These are phyloP conservation scores for Melolontha melolontha DNA, from an alignment of 2,888 invertebrate genomes.

Conservation along the genomic window DNA sequence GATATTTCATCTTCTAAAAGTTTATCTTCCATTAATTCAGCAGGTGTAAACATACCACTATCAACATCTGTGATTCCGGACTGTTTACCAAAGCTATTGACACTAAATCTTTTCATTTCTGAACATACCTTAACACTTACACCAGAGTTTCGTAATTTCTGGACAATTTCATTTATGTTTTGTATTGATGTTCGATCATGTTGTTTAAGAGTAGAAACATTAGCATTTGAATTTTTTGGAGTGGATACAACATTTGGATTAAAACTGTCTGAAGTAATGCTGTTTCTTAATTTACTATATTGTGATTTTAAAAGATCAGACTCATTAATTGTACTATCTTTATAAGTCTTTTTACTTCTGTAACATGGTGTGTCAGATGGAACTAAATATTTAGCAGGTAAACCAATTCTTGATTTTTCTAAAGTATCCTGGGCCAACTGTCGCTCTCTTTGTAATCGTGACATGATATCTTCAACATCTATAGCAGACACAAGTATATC, in stretches of 20 bases:
- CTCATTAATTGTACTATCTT: slow-evolving; percentile 58
- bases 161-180: slow-evolving; percentile 51
- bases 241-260: slow-evolving; percentile 37
- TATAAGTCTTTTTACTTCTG: slow-evolving; percentile 24
- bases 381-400: slow-evolving; percentile 56
- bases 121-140: slow-evolving; percentile 54
- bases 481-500: neutral
- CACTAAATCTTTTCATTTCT: slow-evolving; percentile 50
- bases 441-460: slow-evolving; percentile 50
- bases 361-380: slow-evolving; percentile 45
- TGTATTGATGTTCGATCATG: slow-evolving; percentile 25
- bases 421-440: slow-evolving; percentile 52
- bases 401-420: slow-evolving; percentile 50
- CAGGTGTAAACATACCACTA: slow-evolving; percentile 55
- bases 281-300: neutral
- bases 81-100: neutral
- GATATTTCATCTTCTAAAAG: slow-evolving; percentile 64
- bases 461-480: slow-evolving; percentile 2
- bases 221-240: slow-evolving; percentile 24
- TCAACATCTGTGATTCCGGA: slow-evolving; percentile 38
- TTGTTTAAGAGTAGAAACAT: slow-evolving; percentile 10
- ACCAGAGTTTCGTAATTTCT: slow-evolving; percentile 52
- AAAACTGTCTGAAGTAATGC: slow-evolving; percentile 32
- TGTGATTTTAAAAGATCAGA: slow-evolving; percentile 53
- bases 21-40: slow-evolving; percentile 62